These are phyloP conservation scores for Illadopsis cleaveri DNA, from an alignment of 2,113 vertebrate species.

Conservation along the genomic window DNA sequence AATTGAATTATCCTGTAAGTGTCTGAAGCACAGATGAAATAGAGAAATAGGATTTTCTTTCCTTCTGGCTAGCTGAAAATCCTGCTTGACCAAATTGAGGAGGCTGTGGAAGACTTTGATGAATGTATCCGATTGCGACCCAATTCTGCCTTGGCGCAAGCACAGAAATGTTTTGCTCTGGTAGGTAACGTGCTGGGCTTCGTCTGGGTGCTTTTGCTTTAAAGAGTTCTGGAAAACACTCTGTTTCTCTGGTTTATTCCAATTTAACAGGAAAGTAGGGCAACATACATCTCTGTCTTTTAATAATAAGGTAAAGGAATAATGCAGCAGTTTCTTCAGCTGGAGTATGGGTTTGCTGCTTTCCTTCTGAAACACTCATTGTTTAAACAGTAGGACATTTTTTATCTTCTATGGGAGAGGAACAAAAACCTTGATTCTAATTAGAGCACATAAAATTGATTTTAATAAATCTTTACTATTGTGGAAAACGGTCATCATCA, in stretches of 20 bases:
- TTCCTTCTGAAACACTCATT: background rate
- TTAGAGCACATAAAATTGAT: background rate
- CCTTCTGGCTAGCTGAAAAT: conserved; percentile 88
- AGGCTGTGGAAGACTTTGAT: conserved; percentile 96
- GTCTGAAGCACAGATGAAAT: conserved; percentile 11
- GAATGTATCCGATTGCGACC: conserved; percentile 94
- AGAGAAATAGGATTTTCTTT: conserved; percentile 35
- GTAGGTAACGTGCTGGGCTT: conserved; percentile 71
- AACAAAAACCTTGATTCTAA: background rate
- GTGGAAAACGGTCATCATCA: background rate
- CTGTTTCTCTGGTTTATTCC: background rate
- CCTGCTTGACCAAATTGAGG: conserved; percentile 95
- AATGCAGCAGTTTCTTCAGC: background rate
- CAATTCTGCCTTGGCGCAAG: conserved; percentile 95
- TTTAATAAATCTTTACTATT: background rate
- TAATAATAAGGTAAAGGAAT: background rate
- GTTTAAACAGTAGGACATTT: background rate
- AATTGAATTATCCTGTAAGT: background rate
- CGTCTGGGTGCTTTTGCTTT: background rate
- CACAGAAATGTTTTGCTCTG: conserved; percentile 97
- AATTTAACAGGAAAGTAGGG: background rate
- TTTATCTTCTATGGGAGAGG: background rate
- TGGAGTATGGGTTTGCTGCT: background rate
- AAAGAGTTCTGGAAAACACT: background rate
- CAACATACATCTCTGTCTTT: background rate